These are phyloP conservation scores for Acrocyrtus sp. DNA, from an alignment of 2,888 invertebrate genomes.

Conservation along the genomic window DNA sequence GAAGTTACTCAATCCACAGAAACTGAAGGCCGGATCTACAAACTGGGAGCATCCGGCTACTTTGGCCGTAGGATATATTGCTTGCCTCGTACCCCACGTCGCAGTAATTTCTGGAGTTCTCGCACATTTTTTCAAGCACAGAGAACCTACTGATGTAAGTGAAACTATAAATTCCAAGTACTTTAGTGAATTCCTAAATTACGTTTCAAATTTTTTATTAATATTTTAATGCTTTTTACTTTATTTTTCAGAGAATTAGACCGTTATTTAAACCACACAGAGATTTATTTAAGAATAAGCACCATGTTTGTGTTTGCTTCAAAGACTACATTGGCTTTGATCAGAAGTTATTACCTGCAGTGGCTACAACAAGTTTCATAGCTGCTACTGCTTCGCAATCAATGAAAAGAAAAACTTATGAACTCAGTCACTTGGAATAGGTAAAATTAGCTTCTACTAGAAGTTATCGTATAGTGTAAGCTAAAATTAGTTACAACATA, in stretches of 20 bases:
- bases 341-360: too few species aligned
- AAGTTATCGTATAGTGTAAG: too few species aligned
- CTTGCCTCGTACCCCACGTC: conserved; percentile 14
- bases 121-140: conserved; percentile 4
- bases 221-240: neutral
- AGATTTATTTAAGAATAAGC: conserved; percentile 59
- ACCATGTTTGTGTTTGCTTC: conserved; percentile 52
- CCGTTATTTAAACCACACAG: conserved; percentile 45
- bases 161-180: neutral
- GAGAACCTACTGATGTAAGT: conserved; percentile 5
- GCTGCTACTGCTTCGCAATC: too few species aligned
- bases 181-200: neutral
- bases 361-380: too few species aligned
- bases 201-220: too few species aligned
- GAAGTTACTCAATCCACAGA: conserved; percentile 14
- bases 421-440: too few species aligned
- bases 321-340: conserved; percentile 34
- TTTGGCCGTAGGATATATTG: conserved; percentile 3
- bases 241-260: neutral
- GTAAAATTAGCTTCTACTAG: too few species aligned
- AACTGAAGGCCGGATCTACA: conserved; percentile 32
- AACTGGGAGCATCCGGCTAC: conserved; percentile 18
- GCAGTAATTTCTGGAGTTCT: conserved; percentile 1
- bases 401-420: too few species aligned
- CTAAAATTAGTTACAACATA: too few species aligned